Base-by-base conservation (phyloP, 2,113 vertebrate species). In the Scartelaos histophorus region DNA sequence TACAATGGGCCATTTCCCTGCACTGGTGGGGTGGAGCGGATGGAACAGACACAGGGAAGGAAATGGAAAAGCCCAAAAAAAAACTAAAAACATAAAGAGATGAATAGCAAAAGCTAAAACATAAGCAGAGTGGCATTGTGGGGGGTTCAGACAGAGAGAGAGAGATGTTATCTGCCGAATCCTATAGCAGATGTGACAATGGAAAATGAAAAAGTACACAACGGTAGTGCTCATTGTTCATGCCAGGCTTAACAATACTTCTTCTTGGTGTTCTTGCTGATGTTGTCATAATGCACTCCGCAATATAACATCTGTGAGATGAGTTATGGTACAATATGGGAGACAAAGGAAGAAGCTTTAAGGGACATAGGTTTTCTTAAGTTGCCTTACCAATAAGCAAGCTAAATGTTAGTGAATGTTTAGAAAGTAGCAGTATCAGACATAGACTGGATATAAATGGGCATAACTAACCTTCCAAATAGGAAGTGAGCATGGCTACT, bases 1-100 rank as follows among this genome's bases (percentile, higher is more conserved):
- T 69, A 80, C 66, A 88, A 84, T 84, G 87, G 83, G 79, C 85
- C 90, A 89, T 92, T 91, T 89, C 87, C 82, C 86, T 67, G 74
- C 84, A 75, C 66, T 47, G 56, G 74, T 76, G 75, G 73, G 38
- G 76, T 45, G 54, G 46, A 75, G 79, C 74, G 81, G 78, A 83
- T 72, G 69, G 74, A 67, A 64, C 75, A 81, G 79, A 83, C 70
- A 67, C 56, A 74, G 65, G 62, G 67, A 72, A 76, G 77, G 87
- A 66, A 73, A 83, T 76, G 82, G 77, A 57, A 70, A 77, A 58
- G 22, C 57, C 43, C 15, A 43, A 43, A 21, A 45, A 29, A 29
- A 29, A 29, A 29, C 2, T 2, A 29, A 58, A 61, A 65, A 70
- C 7, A 71, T 34, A 58, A 35, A 76, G 51, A 15, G 35, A 85